These are phyloP conservation scores for Hippasteria phrygiana DNA, from an alignment of 53 echinoderm and acorn worm genomes.

Conservation along the genomic window DNA sequence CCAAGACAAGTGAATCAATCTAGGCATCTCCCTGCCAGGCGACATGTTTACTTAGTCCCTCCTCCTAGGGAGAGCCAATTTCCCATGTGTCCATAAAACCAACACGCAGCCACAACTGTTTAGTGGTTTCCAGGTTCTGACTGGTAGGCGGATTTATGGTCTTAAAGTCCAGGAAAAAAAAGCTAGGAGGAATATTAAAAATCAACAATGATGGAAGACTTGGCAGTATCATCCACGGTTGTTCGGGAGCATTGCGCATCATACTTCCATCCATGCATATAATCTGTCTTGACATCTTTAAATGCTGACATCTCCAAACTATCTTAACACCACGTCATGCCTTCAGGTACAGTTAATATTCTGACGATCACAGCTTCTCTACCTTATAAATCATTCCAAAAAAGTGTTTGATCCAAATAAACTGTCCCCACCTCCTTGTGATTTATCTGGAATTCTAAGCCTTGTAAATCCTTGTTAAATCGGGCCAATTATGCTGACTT, in stretches of 20 bases:
- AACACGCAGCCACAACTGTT: conserved; percentile 55
- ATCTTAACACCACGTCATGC: neutral
- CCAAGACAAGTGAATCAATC: conserved; percentile 57
- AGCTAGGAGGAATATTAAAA: conserved; percentile 24
- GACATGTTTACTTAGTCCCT: conserved; percentile 40
- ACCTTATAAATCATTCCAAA: neutral
- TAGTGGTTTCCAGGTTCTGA: neutral
- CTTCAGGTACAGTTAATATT: neutral
- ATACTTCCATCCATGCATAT: neutral
- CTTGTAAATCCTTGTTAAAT: neutral
- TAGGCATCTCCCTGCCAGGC: conserved; percentile 5
- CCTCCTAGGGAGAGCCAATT: conserved; percentile 44
- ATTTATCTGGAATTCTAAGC: neutral
- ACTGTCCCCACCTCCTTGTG: neutral
- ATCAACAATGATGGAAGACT: conserved; percentile 31
- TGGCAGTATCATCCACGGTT: neutral
- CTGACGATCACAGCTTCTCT: neutral
- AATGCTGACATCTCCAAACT: neutral
- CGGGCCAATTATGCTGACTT: neutral
- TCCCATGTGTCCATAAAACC: conserved; percentile 44
- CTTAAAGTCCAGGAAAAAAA: conserved; percentile 2
- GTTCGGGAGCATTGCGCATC: neutral
- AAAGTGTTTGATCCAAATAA: neutral
- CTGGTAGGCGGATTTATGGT: conserved; percentile 38
- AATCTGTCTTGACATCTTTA: conserved; percentile 1